These are phyloP conservation scores for Acanthosepion lycidas DNA, from an alignment of 2,888 invertebrate species.

Conservation along the genomic window DNA sequence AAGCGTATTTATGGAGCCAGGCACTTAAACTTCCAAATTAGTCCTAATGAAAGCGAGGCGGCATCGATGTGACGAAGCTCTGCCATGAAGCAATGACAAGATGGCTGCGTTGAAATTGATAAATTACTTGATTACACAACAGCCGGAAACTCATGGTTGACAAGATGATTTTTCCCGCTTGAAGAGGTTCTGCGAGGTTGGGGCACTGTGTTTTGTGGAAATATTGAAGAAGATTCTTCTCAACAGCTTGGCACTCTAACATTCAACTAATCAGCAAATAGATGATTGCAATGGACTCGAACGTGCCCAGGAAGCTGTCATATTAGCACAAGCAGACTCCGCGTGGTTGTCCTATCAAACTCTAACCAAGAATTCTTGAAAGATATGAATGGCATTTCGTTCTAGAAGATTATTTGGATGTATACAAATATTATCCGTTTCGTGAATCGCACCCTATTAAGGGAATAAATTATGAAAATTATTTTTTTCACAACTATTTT, in stretches of 20 bases:
- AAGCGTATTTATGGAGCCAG: background rate
- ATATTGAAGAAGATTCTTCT: background rate
- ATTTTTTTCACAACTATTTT: too few species aligned
- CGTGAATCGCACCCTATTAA: too few species aligned
- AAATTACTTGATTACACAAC: background rate
- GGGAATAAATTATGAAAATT: too few species aligned
- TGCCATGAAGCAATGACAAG: background rate
- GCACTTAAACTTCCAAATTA: background rate
- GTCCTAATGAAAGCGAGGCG: background rate
- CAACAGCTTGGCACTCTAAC: background rate
- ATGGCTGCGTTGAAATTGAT: background rate
- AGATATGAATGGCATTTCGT: too few species aligned
- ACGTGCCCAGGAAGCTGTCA: too few species aligned
- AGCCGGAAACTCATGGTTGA: background rate
- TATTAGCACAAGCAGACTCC: too few species aligned
- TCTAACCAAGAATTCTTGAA: too few species aligned
- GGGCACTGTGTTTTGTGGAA: too few species aligned
- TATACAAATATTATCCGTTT: too few species aligned
- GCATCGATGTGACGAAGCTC: background rate
- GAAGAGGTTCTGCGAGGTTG: background rate
- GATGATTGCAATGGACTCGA: background rate
- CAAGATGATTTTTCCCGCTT: background rate
- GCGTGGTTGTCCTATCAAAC: too few species aligned
- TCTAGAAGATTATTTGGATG: too few species aligned
- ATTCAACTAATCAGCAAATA: background rate